These are phyloP conservation scores for Hylaeus anthracinus DNA, from an alignment of 1,140 invertebrate species.

Conservation along the genomic window DNA sequence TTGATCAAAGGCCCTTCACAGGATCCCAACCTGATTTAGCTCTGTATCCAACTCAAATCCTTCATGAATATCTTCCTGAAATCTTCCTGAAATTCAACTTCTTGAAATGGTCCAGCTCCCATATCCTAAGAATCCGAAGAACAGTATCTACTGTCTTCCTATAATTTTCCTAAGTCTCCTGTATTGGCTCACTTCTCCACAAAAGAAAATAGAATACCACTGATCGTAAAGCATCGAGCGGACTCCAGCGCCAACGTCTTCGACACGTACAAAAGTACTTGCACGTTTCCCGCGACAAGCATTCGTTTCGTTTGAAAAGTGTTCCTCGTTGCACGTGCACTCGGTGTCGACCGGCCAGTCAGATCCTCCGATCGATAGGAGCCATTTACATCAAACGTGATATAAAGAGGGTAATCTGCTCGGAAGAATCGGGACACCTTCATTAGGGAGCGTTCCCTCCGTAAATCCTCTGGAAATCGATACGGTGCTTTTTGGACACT, in stretches of 20 bases:
- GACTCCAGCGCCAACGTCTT: not conserved
- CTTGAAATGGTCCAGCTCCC: no score
- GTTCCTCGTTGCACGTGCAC: slow-evolving; percentile 18
- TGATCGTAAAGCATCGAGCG: not conserved
- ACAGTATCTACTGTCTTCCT: no score
- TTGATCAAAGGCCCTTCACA: no score
- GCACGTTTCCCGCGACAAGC: slow-evolving; percentile 2
- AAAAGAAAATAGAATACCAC: not conserved
- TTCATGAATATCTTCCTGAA: no score
- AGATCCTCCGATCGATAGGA: not conserved
- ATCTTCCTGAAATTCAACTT: no score
- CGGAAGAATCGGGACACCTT: not conserved
- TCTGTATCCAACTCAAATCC: no score
- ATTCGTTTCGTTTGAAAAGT: slow-evolving; percentile 12
- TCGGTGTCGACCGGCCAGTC: not conserved
- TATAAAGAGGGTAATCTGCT: not conserved
- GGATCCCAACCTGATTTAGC: no score
- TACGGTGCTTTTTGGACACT: not conserved
- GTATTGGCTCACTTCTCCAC: not conserved
- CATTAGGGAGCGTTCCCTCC: not conserved
- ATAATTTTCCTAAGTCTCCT: not conserved
- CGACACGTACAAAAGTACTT: slow-evolving; percentile 3
- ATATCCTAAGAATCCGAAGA: no score
- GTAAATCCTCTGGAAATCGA: not conserved
- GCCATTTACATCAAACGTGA: slow-evolving; percentile 16